Base-by-base conservation (phyloP, 1,140 invertebrate species). In the Samia ricini region DNA sequence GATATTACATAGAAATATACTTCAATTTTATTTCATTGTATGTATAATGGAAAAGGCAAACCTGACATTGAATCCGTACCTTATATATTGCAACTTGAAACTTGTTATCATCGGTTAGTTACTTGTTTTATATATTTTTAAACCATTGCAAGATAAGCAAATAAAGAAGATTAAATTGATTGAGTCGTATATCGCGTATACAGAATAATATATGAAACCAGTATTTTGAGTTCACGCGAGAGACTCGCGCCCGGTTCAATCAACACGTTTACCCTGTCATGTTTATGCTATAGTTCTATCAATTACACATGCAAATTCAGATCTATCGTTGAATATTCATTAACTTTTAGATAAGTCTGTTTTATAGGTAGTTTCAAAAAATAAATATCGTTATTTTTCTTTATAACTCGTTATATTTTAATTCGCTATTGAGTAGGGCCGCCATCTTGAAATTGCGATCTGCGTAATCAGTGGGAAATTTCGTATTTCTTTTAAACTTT, bases 251-350 rank as follows among this genome's bases (percentile, higher is more conserved):
- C 57, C 58, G 33, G 24, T 69, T 71, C 76, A 82, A 79, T 83
- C 81, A 79, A 76, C 75, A 68, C 65, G 68, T 66, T 71, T 72
- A 72, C 67, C 66, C 70, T 69, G 68, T 69, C 66, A 69, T 63
- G 33, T 54, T 69, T 65, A 66, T 71, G 68, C 70, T 76, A 69
- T 61, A 73, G 69, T 75, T 74, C 61, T 79, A 75, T 81, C 81
- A 74, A 82, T 82, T 81, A 81, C 71, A 79, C 79, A 81, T 80
- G 80, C 74, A 75, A 81, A 84, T 84, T 60, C 49, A 52, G 65
- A 63, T 70, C 60, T 70, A 63, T 64, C 65, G 77, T 42, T 83
- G 76, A 82, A 81, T 83, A 82, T 80, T 78, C 70, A 82, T 68
- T 61, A 54, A 57, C 60, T 66, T 62, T 61, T 60, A 52, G 58